These are phyloP conservation scores for Plagiodera versicolora DNA, from an alignment of 2,888 invertebrate species.

Conservation along the genomic window DNA sequence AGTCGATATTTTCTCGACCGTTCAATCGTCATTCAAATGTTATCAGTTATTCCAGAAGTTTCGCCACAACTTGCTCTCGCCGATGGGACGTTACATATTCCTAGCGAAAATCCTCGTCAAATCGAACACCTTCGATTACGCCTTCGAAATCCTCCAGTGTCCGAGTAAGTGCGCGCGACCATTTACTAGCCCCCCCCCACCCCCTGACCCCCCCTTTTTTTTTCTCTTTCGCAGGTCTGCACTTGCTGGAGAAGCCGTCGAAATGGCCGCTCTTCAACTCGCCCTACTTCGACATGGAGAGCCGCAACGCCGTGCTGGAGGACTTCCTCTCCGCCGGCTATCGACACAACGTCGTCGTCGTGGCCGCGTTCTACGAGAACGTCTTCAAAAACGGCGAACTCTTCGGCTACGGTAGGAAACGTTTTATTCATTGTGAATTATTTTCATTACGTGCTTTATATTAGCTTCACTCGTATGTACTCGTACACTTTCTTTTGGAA, in stretches of 20 bases:
- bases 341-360: conserved; percentile 25
- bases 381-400: conserved; percentile 21
- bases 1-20: too few species aligned
- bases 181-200: too few species aligned
- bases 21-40: background rate
- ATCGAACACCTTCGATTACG: conserved; percentile 27
- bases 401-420: conserved; percentile 24
- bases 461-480: too few species aligned
- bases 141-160: conserved; percentile 37
- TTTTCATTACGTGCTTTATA: too few species aligned
- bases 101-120: conserved; percentile 30
- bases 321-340: conserved; percentile 31
- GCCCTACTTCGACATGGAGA: conserved; percentile 21
- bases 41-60: conserved; percentile 32
- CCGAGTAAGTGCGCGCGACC: too few species aligned
- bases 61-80: conserved; percentile 23
- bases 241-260: conserved; percentile 27
- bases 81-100: conserved; percentile 37
- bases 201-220: too few species aligned
- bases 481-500: too few species aligned
- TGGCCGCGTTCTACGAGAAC: conserved; percentile 33
- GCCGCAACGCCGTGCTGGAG: conserved; percentile 28
- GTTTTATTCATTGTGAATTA: too few species aligned
- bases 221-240: conserved; percentile 31
- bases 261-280: conserved; percentile 32